Evolutionary conservation across 2,888 invertebrate species (phyloP), one percentile per base, ranked within the genome.

Genomic region (Mylabris sibirica): DNA sequence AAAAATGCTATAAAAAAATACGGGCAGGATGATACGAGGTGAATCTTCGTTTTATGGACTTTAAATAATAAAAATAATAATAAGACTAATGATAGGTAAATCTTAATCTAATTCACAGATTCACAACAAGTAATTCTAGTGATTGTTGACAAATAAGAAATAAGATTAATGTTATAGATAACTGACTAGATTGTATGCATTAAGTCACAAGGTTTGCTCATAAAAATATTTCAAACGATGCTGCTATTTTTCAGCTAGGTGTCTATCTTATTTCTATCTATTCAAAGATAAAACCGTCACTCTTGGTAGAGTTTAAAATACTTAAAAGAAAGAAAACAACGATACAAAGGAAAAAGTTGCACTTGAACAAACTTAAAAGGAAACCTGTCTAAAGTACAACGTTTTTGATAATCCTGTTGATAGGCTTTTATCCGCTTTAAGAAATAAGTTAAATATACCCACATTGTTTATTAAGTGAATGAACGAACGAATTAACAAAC

Each of bases 1-100:
- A 49, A 49, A 49, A 49, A 49, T 49, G 49, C 49, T 49, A 49
- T 49, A 44, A 44, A 44, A 44, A 44, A 17, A n/a, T 44, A n/a
- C 6, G n/a, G 17, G 44, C 17, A 17, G 6, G 17, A 44, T 11
- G 17, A 44, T 11, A 17, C 1, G 17, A 17, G 6, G 44, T 44
- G 44, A 17, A 44, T 44, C n/a, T 17, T 44, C 17, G n/a, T 44
- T 44, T 44, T 44, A 44, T n/a, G n/a, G 5, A n/a, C n/a, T 17
- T 17, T 17, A 44, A 17, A 44, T 30, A 30, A 30, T 30, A 30
- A 30, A n/a, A n/a, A n/a, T n/a, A n/a, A n/a, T n/a, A n/a, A n/a
- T n/a, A n/a, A n/a, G n/a, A n/a, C n/a, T n/a, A n/a, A n/a, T n/a
- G n/a, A n/a, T n/a, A n/a, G n/a, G n/a, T 30, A 30, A 0, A 30